Evolutionary conservation across 2,888 invertebrate species (phyloP), one percentile per base, ranked within the genome.

Genomic region (Trachelus troglodyta): DNA sequence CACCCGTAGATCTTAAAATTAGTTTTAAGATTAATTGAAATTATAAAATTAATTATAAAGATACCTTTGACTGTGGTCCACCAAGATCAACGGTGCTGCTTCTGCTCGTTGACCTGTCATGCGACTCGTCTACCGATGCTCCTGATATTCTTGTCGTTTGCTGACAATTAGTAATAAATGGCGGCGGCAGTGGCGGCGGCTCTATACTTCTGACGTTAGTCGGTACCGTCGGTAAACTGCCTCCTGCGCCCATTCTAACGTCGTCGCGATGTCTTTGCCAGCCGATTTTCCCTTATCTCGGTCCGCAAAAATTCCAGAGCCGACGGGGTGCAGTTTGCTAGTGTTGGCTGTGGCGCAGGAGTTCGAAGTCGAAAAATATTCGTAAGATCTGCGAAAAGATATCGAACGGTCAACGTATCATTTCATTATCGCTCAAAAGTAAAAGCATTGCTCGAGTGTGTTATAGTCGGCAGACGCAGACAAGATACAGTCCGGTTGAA

Each of bases 161-260:
- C 35, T 76, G 76, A 78, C 80, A 81, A 76, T 84, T 80, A 37
- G 82, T 83, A 76, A 83, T 82, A 81, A 84, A 87, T 30, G 87
- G 87, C 11, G 86, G 86, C 30, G 87, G 81, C 3, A 86, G 80
- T 30, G 86, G 85, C 31, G 87, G 86, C 69, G 86, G 85, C 74
- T 84, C 81, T 69, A 80, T 34, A 69, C 75, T 81, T 82, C 75
- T 81, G 81, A 80, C 11, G 77, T 80, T 73, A 77, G 81, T 40
- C 80, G 80, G 81, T 75, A 80, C 85, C 77, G 80, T 40, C 79
- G 80, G 81, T 75, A 80, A 84, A 82, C 89, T 89, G 71, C 84
- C 84, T 11, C 88, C 83, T 35, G 85, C 83, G 15, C 89, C 89
- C 89, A 90, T 90, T 79, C 79, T 80, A 74, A 34, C 31, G 73